Evolutionary conservation across 2,113 vertebrate genomes (phyloP).

Genomic region (Menidia beryllina): DNA sequence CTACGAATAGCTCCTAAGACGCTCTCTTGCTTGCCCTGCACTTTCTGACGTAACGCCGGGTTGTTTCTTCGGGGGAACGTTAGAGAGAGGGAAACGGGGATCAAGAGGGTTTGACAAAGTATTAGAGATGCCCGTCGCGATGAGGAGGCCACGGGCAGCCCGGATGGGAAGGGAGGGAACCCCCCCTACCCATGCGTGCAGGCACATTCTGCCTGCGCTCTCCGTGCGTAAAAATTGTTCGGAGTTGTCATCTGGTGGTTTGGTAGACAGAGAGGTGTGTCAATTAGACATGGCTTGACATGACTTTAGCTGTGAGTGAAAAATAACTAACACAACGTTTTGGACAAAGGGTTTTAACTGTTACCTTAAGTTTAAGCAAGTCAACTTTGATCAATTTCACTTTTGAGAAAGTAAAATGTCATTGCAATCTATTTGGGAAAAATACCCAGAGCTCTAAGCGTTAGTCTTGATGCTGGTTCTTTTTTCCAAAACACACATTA

Average conservation of each 20-base stretch:
- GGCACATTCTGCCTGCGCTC: conserved; percentile 53
- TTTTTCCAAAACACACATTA: background rate
- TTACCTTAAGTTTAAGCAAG: background rate
- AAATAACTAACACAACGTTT: too few relatives aligned
- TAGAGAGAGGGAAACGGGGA: conserved; percentile 69
- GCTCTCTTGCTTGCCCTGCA: conserved; percentile 82
- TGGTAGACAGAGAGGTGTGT: conserved; percentile 28
- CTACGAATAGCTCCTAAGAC: conserved; percentile 79
- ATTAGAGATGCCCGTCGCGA: conserved; percentile 55
- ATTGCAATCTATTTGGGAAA: too few relatives aligned
- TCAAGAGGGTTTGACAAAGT: conserved; percentile 44
- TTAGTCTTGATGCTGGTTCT: background rate
- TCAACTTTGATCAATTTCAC: too few relatives aligned
- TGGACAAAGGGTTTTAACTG: background rate
- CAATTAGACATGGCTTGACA: conserved; percentile 21
- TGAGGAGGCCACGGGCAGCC: conserved; percentile 54
- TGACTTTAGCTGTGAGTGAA: background rate
- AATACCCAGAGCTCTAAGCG: accelerated
- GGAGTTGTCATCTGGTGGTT: conserved; percentile 36
- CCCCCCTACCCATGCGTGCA: conserved; percentile 39
- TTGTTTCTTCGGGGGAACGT: conserved; percentile 77
- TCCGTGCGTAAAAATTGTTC: conserved; percentile 65
- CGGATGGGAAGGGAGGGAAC: conserved; percentile 51
- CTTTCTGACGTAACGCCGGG: conserved; percentile 83
- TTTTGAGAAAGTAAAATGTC: too few relatives aligned